Evolutionary conservation across 2,888 invertebrate species (phyloP).

Genomic region (Caenorhabditis sinica): DNA sequence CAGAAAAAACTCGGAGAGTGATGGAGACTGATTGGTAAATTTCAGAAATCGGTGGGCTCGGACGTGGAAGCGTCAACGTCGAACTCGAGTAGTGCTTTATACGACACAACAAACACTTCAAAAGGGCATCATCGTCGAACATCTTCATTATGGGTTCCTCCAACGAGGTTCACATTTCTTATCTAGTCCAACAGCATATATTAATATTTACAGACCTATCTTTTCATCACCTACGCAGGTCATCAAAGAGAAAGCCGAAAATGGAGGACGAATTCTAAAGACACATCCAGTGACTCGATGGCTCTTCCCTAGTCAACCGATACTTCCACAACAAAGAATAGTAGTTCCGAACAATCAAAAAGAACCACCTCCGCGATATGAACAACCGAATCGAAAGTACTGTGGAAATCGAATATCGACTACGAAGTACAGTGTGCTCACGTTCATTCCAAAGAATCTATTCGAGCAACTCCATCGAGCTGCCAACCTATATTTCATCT

Average conservation of each 20-base stretch:
- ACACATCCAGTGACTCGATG: conserved; percentile 67
- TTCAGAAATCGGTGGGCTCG: conserved; percentile 54
- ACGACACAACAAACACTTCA: conserved; percentile 36
- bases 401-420: conserved; percentile 92
- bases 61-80: conserved; percentile 67
- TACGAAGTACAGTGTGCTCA: conserved; percentile 94
- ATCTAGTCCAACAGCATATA: background rate
- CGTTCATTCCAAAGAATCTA: conserved; percentile 96
- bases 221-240: conserved; percentile 73
- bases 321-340: conserved; percentile 62
- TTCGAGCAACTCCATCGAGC: conserved; percentile 96
- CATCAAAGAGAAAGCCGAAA: conserved; percentile 74
- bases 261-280: conserved; percentile 73
- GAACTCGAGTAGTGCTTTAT: conserved; percentile 42
- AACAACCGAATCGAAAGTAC: conserved; percentile 84
- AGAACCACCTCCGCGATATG: conserved; percentile 67
- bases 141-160: conserved; percentile 77
- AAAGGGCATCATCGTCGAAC: conserved; percentile 77
- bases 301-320: conserved; percentile 67
- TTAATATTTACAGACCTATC: conserved; percentile 68
- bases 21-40: background rate
- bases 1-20: background rate
- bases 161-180: conserved; percentile 58
- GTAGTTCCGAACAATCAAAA: conserved; percentile 72
- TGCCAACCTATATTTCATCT: conserved; percentile 97